These are phyloP conservation scores for Phymanthus crucifer DNA, from an alignment of 92 coral and sea anemone species.

Conservation along the genomic window DNA sequence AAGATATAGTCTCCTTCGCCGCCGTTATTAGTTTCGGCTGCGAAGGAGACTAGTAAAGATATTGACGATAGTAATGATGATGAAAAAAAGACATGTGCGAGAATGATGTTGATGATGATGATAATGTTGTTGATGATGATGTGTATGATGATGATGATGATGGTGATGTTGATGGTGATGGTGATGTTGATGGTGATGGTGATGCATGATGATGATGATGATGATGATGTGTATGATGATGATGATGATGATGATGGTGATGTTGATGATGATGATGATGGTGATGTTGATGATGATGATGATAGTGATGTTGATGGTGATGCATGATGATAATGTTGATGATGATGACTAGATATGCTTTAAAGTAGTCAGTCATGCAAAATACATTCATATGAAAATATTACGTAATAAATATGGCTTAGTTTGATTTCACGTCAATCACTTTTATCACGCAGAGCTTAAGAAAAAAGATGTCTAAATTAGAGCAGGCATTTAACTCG, in stretches of 20 bases:
- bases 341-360: no score
- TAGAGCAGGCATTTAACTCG: slow-evolving; percentile 69
- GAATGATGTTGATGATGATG: background rate
- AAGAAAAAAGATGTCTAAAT: slow-evolving; percentile 62
- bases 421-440: no score
- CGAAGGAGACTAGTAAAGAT: no score
- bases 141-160: background rate
- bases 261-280: background rate
- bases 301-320: background rate
- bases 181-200: background rate
- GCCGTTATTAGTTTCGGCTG: no score
- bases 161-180: background rate
- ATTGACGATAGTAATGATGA: background rate
- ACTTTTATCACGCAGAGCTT: slow-evolving; percentile 59
- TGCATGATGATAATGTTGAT: background rate
- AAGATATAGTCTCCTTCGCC: no score
- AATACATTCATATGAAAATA: no score
- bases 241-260: no score
- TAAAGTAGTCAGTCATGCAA: no score
- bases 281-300: background rate
- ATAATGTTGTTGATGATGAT: background rate
- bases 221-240: no score
- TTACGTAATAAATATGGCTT: no score
- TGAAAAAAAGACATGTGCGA: background rate
- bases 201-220: no score